These are phyloP conservation scores for Orchesella cincta DNA, from an alignment of 1,140 invertebrate genomes.

Conservation along the genomic window DNA sequence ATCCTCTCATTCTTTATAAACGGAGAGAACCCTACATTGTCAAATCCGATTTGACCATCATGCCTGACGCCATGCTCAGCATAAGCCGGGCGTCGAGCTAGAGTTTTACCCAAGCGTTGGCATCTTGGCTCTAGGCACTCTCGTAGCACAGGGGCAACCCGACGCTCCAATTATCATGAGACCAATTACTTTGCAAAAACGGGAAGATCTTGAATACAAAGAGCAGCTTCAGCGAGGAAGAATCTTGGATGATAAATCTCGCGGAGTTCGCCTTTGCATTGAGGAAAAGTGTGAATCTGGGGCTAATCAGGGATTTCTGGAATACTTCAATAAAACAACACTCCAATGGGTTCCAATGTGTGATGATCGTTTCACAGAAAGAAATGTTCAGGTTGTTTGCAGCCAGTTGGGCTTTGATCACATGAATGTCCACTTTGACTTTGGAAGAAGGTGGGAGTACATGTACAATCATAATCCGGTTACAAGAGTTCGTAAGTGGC, in stretches of 20 bases:
- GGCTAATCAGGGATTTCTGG: conserved; percentile 72
- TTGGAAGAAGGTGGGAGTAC: conserved; percentile 77
- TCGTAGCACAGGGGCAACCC: conserved; percentile 79
- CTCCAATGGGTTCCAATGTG: conserved; percentile 96
- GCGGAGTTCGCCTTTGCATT: conserved; percentile 53
- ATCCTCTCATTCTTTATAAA: conserved; percentile 70
- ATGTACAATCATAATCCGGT: conserved; percentile 80
- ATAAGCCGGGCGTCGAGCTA: conserved; percentile 86
- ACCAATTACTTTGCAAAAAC: conserved; percentile 60
- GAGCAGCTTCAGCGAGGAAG: conserved; percentile 21
- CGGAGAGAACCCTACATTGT: conserved; percentile 76
- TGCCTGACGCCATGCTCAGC: conserved; percentile 82
- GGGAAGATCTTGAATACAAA: conserved; percentile 36
- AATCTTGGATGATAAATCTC: conserved; percentile 28
- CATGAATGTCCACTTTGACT: conserved; percentile 81
- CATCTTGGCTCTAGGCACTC: conserved; percentile 88
- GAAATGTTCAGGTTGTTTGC: conserved; percentile 94
- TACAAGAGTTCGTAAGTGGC: conserved; percentile 88
- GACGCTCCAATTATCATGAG: conserved; percentile 81
- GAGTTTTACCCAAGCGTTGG: conserved; percentile 97
- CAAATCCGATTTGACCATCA: conserved; percentile 90
- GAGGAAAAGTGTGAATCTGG: conserved; percentile 53
- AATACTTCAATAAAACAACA: conserved; percentile 93
- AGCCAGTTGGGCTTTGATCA: conserved; percentile 87
- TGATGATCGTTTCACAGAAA: conserved; percentile 88